Percentiles rank a stretch among this genome's conserved stretches.
Evolutionary conservation across 2,888 invertebrate species (phyloP).

Genomic region (Drosophila conformis): DNA sequence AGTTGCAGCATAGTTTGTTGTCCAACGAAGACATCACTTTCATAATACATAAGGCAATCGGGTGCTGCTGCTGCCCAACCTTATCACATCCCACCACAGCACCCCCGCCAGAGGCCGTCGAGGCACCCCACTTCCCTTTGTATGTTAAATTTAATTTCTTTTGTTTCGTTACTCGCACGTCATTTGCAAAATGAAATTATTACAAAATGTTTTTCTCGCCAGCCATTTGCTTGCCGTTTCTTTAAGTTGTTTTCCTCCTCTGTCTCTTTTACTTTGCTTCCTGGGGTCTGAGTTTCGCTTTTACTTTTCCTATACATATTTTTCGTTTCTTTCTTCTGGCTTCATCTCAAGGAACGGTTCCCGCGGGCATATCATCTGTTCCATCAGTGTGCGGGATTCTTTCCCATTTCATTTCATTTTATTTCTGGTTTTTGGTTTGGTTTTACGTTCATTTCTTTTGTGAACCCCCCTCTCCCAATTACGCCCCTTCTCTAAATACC

Average conservation of each 20-base stretch:
- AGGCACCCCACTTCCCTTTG: slow-evolving; percentile 42
- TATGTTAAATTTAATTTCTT: slow-evolving; percentile 80
- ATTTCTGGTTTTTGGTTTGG: slow-evolving; percentile 15
- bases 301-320: slow-evolving; percentile 21
- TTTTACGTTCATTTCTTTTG: slow-evolving; percentile 49
- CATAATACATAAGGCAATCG: slow-evolving; percentile 76
- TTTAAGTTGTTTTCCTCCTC: slow-evolving; percentile 16
- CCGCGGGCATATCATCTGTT: slow-evolving; percentile 80
- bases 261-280: background rate
- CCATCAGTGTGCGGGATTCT: slow-evolving; percentile 51
- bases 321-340: slow-evolving; percentile 36
- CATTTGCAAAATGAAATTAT: slow-evolving; percentile 83
- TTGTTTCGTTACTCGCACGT: slow-evolving; percentile 83
- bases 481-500: background rate
- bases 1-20: slow-evolving; percentile 64
- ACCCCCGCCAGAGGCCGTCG: slow-evolving; percentile 13
- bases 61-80: background rate
- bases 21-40: slow-evolving; percentile 64
- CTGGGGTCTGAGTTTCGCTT: slow-evolving; percentile 40
- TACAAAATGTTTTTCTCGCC: slow-evolving; percentile 72
- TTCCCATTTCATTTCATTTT: slow-evolving; percentile 49
- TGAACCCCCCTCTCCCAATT: slow-evolving; percentile 4
- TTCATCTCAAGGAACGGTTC: slow-evolving; percentile 67
- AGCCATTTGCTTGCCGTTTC: slow-evolving; percentile 25
- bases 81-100: background rate